phyloP scores from a whole-genome alignment of 2,797 vertebrate genomes.

The Uromys caudimaculatus region DNA sequence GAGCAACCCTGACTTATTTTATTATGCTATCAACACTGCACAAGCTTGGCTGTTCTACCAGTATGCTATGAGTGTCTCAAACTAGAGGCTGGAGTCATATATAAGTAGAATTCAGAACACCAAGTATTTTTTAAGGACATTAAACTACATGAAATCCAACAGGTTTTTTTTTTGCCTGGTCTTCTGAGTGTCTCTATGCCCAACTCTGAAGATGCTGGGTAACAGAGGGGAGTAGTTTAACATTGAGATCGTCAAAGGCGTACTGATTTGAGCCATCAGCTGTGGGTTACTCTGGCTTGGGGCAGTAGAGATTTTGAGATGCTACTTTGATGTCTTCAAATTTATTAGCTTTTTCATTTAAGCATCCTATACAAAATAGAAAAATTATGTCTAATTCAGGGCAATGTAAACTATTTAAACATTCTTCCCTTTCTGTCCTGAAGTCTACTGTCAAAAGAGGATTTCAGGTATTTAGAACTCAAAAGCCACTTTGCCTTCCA shows the following conservation, averaged over 20 bases:
- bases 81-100: neutral
- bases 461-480: neutral
- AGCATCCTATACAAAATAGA: constrained; percentile 61
- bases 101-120: neutral
- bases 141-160: neutral
- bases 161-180: neutral
- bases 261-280: accelerated
- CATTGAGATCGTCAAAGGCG: neutral
- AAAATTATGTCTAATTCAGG: constrained; percentile 31
- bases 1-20: constrained; percentile 82
- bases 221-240: neutral
- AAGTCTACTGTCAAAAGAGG: neutral
- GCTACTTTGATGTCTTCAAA: neutral
- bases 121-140: neutral
- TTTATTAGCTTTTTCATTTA: neutral
- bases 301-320: neutral
- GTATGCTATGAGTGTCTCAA: neutral
- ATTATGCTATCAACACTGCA: constrained; percentile 80
- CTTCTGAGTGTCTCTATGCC: neutral
- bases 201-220: neutral
- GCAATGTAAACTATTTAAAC: neutral
- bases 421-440: neutral
- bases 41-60: constrained; percentile 70
- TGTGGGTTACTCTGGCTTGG: neutral
- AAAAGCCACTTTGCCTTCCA: constrained; percentile 51